Evolutionary conservation across 2,113 vertebrate genomes (phyloP), one percentile per base, ranked within the genome.

Genomic region (Euleptes europaea): DNA sequence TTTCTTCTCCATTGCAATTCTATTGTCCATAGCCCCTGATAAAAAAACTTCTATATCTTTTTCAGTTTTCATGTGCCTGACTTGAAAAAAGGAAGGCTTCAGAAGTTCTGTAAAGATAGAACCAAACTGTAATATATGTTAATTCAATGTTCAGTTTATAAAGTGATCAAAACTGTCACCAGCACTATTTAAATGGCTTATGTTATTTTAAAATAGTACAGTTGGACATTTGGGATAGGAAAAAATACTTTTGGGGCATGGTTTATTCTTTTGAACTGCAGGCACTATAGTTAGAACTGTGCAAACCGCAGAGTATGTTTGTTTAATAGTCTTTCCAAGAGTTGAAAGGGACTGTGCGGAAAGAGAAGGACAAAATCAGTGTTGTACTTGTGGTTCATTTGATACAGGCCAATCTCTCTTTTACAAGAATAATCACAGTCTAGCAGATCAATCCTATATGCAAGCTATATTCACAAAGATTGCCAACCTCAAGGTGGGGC

Each of bases 21-120:
- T 82, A 76, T 69, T 63, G 85, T 90, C 69, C 83, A 71, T 69
- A 67, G 85, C 69, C 86, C 84, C 2, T 2, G 84, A 81, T 81
- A 90, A 93, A 90, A n/a, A 88, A 90, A 76, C 82, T 13, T 78
- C 83, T 90, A 15, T 80, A 69, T 21, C 23, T 71, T 88, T 81
- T 85, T 85, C 23, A 70, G 3, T 88, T 92, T 91, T 81, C 87
- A 84, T 79, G 63, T 69, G 8, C 83, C 57, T 67, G 78, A 89
- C 67, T 28, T 86, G 72, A 74, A 89, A 90, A 66, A 88, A 1
- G 15, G n/a, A 3, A 5, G 9, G 80, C 84, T 92, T 87, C 40
- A 82, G 84, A 86, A 85, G 23, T 13, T 8, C 49, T 42, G 38
- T 66, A 14, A 84, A 80, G 79, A 82, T 81, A 3, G 84, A 84